A percentile compares a stretch with the other conserved stretches of the same genome.
Conservation (phyloP, 2,113 vertebrate species). For the Gymnobelideus leadbeateri region DNA sequence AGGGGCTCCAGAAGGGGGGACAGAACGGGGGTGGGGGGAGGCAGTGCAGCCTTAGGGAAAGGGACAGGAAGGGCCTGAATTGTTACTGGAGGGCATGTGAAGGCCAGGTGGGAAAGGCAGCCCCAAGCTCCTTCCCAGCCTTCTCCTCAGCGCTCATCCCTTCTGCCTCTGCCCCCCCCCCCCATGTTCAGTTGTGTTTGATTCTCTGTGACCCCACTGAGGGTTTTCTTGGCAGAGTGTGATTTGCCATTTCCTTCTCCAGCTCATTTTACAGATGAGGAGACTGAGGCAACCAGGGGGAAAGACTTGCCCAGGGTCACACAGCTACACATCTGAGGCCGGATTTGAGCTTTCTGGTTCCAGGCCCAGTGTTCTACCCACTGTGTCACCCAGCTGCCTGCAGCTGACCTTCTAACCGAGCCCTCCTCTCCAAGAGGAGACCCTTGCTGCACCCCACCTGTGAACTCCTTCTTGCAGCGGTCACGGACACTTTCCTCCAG, state of each 20-base stretch:
- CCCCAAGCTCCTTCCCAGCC: too few relatives aligned
- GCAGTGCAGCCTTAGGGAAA: background rate
- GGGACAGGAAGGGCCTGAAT: background rate
- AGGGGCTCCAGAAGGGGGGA: background rate
- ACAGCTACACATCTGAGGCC: too few relatives aligned
- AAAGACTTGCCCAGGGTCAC: too few relatives aligned
- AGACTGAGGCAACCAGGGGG: background rate
- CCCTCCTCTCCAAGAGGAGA: background rate
- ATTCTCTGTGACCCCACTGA: background rate
- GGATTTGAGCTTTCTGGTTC: too few relatives aligned
- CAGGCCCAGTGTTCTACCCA: too few relatives aligned
- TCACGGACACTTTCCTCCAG: slow-evolving; percentile 97
- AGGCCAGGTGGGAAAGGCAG: background rate
- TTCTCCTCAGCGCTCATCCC: background rate
- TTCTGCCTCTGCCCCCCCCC: background rate
- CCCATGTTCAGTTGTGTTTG: background rate
- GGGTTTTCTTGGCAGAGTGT: too few relatives aligned
- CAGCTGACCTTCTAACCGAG: background rate
- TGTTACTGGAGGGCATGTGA: background rate
- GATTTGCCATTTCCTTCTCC: background rate
- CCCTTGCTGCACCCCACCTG: slow-evolving; percentile 84
- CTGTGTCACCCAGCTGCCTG: too few relatives aligned
- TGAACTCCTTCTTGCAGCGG: slow-evolving; percentile 98
- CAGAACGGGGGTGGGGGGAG: too few relatives aligned
- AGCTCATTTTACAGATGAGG: background rate